Conservation (phyloP, 2,888 invertebrate genomes). For the Siphonodentalium dalli region DNA sequence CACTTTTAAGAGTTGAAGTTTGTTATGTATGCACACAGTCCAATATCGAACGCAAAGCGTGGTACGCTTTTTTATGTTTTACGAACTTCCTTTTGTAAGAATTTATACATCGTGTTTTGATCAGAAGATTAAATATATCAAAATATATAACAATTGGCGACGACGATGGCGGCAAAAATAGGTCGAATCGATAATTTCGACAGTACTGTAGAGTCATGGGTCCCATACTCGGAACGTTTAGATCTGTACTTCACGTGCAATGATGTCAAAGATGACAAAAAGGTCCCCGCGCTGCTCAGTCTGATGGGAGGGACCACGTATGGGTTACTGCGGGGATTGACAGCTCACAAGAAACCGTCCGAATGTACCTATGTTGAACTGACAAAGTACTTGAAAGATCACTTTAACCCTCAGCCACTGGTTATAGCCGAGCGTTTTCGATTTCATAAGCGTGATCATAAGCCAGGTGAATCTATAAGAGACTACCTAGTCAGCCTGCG, state of each 20-base stretch:
- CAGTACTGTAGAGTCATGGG: neutral
- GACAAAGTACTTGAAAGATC: neutral
- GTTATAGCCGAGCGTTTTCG: slow-evolving; percentile 9
- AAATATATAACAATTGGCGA: too few species aligned
- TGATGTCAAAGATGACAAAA: slow-evolving; percentile 4
- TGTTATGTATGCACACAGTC: too few species aligned
- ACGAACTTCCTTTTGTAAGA: too few species aligned
- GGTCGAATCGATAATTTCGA: slow-evolving; percentile 6
- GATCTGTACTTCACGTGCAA: slow-evolving; percentile 11
- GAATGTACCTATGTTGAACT: slow-evolving; percentile 3
- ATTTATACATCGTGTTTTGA: too few species aligned
- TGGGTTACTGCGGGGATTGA: neutral
- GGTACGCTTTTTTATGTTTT: too few species aligned
- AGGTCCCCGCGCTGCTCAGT: slow-evolving; percentile 3
- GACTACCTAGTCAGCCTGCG: slow-evolving; percentile 9
- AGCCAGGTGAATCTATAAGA: neutral
- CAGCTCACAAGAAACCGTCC: slow-evolving; percentile 9
- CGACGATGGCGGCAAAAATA: slow-evolving; percentile 11
- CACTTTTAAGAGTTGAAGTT: too few species aligned
- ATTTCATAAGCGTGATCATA: slow-evolving; percentile 10
- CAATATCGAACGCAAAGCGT: too few species aligned
- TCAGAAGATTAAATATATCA: too few species aligned
- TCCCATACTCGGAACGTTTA: slow-evolving; percentile 4
- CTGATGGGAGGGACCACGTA: slow-evolving; percentile 12
- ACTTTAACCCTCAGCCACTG: slow-evolving; percentile 3